Conservation (phyloP, 2,888 invertebrate genomes). For the Zygaena filipendulae region DNA sequence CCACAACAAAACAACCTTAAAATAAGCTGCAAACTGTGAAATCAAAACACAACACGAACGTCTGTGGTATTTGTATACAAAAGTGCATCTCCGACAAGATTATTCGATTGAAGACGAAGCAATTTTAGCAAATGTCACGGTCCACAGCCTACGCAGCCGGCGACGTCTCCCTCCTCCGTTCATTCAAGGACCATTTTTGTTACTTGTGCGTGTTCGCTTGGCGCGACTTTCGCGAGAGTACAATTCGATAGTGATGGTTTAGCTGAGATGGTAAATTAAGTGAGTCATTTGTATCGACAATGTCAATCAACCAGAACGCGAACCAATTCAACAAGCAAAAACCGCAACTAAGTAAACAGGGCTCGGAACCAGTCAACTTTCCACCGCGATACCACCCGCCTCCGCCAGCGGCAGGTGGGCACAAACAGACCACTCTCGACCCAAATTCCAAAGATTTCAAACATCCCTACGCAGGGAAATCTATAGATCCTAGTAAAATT, state of each 20-base stretch:
- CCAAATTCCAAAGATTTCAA: slow-evolving; percentile 56
- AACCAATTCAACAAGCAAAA: slow-evolving; percentile 60
- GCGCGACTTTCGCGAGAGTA: slow-evolving; percentile 37
- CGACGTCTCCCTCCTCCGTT: slow-evolving; percentile 55
- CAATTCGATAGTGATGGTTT: no score
- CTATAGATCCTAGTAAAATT: slow-evolving; percentile 41
- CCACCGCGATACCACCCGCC: slow-evolving; percentile 86
- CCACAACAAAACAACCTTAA: slow-evolving; percentile 28
- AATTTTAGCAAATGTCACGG: slow-evolving; percentile 61
- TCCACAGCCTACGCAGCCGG: slow-evolving; percentile 61
- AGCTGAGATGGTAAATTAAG: no score
- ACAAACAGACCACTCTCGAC: slow-evolving; percentile 73
- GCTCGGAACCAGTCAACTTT: slow-evolving; percentile 64
- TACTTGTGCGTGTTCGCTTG: slow-evolving; percentile 53
- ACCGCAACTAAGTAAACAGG: slow-evolving; percentile 65
- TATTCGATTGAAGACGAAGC: slow-evolving; percentile 6
- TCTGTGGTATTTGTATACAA: no score
- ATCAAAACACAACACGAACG: slow-evolving; percentile 13
- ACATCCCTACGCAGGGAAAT: slow-evolving; percentile 46
- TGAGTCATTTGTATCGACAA: no score
- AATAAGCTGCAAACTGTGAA: slow-evolving; percentile 12
- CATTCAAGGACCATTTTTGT: slow-evolving; percentile 65
- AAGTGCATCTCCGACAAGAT: no score
- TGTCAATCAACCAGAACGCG: slow-evolving; percentile 63
- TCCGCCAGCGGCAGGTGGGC: slow-evolving; percentile 72